A percentile compares a stretch with the other conserved stretches of the same genome.
phyloP scores from a whole-genome alignment of 2,797 vertebrate genomes.

The Channallabes apus region DNA sequence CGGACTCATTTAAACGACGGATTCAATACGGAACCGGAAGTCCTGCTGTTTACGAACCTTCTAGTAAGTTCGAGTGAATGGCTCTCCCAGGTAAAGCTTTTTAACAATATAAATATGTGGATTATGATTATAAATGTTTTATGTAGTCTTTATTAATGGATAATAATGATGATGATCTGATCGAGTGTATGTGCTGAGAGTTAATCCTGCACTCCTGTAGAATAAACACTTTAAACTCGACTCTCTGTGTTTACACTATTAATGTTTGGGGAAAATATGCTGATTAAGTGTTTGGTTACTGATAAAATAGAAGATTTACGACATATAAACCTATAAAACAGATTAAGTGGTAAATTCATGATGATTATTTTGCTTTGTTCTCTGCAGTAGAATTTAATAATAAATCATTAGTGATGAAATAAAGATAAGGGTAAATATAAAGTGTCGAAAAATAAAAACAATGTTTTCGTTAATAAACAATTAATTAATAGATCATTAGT shows the following conservation, averaged over 20 bases:
- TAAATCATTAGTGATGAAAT: neutral
- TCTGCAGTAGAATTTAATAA: neutral
- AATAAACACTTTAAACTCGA: neutral
- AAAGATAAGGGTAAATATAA: neutral
- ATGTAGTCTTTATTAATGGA: neutral
- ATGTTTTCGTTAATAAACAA: neutral
- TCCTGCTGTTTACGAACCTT: neutral
- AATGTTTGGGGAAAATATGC: neutral
- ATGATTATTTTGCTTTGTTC: neutral
- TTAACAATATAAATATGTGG: neutral
- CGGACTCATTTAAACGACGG: constrained; percentile 44
- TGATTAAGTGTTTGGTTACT: neutral
- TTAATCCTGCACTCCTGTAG: neutral
- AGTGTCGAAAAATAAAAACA: neutral
- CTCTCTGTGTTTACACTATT: neutral
- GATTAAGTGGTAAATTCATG: neutral
- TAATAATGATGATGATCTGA: neutral
- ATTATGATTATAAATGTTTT: neutral
- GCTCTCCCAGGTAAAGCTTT: constrained; percentile 29
- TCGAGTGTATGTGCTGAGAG: neutral
- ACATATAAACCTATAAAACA: neutral
- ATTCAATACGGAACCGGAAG: constrained; percentile 17
- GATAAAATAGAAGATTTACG: neutral
- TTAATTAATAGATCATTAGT: neutral
- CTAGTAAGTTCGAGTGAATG: constrained; percentile 21